Base-by-base conservation (phyloP, 2,113 vertebrate genomes). In the Atherinomorus stipes region DNA sequence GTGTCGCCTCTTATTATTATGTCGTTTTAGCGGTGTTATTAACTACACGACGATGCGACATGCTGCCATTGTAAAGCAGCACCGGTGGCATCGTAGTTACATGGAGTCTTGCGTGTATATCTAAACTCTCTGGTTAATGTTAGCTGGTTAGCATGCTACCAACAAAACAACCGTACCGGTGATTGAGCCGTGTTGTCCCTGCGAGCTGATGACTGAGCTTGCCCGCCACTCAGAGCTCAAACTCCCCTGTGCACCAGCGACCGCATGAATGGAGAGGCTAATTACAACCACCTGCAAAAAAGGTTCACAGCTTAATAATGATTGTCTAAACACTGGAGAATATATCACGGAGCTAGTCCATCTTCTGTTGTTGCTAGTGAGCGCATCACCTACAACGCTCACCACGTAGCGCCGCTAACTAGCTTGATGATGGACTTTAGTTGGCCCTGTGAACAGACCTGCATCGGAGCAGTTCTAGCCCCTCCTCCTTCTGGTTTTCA, bases 401-500 rank as follows among this genome's bases (percentile, higher is more conserved):
- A 74, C 31, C 69, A 19, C 64, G 11, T 54, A 66, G 50, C 52
- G 60, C 26, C 18, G 85, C 84, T 88, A 90, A 89, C 88, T 90
- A 91, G 90, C 91, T 89, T 74, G 84, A 85, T 88, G 84, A 74
- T 75, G 67, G 83, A 87, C 40, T 64, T 77, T 57, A 72, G 78
- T 85, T 84, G 77, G 76, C 74, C 25, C 52, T 50, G 45, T 56
- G 62, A 88, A 23, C 65, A 49, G 75, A 90, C 76, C 81, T 64
- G 67, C 82, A 76, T 62, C 72, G 8, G 78, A 78, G 62, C 68
- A 11, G 66, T 47, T 21, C 44, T 68, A 22, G 83, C 78, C 59
- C 85, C 71, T 66, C 87, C 88, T 63, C 34, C 66, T 64, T 11
- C 40, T 0, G 12, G 26, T 2, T 54, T 64, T 37, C 54, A 65